These are phyloP conservation scores for Cololabis saira DNA, from an alignment of 2,113 vertebrate genomes.

Conservation along the genomic window DNA sequence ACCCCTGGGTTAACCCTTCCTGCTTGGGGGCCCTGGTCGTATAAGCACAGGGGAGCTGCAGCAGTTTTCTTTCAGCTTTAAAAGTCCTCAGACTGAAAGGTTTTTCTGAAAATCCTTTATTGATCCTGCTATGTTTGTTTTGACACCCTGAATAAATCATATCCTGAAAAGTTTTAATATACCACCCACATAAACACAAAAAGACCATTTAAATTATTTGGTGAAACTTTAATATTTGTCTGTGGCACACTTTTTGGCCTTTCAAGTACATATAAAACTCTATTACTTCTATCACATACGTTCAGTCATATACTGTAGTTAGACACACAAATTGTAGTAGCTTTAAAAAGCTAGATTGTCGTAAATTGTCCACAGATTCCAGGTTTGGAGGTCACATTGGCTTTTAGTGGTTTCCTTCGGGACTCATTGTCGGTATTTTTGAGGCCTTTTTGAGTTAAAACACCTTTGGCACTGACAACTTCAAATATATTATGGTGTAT, in stretches of 20 bases:
- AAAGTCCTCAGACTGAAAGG: too few species aligned
- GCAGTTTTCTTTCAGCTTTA: too few species aligned
- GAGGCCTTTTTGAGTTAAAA: background rate
- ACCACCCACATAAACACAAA: background rate
- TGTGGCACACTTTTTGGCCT: slow-evolving; percentile 10
- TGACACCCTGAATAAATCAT: too few species aligned
- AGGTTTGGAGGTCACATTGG: slow-evolving; percentile 55
- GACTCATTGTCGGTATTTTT: background rate
- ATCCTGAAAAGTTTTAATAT: background rate
- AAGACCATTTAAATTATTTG: slow-evolving; percentile 7
- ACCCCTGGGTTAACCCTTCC: too few species aligned
- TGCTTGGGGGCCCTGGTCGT: too few species aligned
- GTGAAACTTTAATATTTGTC: slow-evolving; percentile 16
- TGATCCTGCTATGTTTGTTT: too few species aligned
- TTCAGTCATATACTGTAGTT: slow-evolving; percentile 23
- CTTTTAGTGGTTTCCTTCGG: slow-evolving; percentile 51
- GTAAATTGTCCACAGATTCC: slow-evolving; percentile 16
- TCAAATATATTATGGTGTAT: slow-evolving; percentile 28
- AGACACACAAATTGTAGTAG: slow-evolving; percentile 9
- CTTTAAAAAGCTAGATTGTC: slow-evolving; percentile 7
- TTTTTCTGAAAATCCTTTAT: too few species aligned
- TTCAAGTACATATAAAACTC: slow-evolving; percentile 13
- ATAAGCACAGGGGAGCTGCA: too few species aligned
- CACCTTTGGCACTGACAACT: slow-evolving; percentile 7
- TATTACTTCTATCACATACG: slow-evolving; percentile 17